phyloP scores from a whole-genome alignment of 2,113 vertebrate genomes.

The Phrynocephalus versicolor region DNA sequence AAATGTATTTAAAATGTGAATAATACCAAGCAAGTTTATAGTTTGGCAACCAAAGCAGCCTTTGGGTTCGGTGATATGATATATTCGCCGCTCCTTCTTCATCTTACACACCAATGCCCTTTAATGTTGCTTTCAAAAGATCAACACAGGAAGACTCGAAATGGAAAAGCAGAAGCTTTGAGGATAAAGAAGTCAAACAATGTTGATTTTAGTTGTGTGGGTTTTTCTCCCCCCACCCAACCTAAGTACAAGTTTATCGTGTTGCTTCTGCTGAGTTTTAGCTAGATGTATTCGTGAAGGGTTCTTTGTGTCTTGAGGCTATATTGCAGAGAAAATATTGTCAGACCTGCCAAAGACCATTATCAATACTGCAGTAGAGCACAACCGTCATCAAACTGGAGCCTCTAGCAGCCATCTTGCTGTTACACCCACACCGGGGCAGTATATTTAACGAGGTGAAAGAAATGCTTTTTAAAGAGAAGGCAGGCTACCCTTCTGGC shows the following conservation, averaged over 20 bases:
- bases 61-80: conserved; percentile 36
- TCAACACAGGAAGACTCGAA: not conserved
- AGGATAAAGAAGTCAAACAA: not conserved
- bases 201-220: not conserved
- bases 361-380: not conserved
- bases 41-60: conserved; percentile 37
- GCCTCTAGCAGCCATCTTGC: not conserved
- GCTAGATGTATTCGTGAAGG: not conserved
- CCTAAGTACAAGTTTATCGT: not conserved
- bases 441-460: not conserved
- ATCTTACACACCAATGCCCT: not conserved
- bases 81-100: conserved; percentile 25
- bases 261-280: not conserved
- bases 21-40: conserved; percentile 56
- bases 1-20: conserved; percentile 67
- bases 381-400: not conserved
- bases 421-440: not conserved
- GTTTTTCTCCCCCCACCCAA: no score
- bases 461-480: not conserved
- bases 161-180: not conserved
- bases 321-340: not conserved
- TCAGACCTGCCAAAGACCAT: not conserved
- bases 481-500: no score
- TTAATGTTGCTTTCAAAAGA: conserved; percentile 13
- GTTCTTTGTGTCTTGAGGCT: not conserved